Percentiles rank a stretch among this genome's conserved stretches.
phyloP scores from a whole-genome alignment of 2,797 vertebrate genomes.

The Lates japonicus region DNA sequence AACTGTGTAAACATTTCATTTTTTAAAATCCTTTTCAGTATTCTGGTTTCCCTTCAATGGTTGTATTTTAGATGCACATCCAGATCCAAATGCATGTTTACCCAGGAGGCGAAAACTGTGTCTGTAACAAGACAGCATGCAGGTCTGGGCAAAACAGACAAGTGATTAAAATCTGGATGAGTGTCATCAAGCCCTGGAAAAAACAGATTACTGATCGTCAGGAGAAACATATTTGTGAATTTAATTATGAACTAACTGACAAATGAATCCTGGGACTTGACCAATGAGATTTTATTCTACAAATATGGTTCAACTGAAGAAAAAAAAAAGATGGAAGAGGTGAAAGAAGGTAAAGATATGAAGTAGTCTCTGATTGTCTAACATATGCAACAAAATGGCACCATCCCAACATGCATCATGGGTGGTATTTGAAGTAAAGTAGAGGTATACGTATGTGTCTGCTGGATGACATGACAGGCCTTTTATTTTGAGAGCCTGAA shows the following conservation, averaged over 20 bases:
- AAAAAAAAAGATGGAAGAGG: background rate
- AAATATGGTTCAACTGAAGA: background rate
- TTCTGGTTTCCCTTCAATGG: background rate
- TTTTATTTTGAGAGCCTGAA: conserved; percentile 10
- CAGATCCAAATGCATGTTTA: conserved; percentile 10
- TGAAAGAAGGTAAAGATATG: background rate
- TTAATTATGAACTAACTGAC: background rate
- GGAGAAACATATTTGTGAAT: background rate
- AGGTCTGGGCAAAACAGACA: conserved; percentile 26
- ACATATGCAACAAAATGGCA: background rate
- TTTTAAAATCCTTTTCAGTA: background rate
- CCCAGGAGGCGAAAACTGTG: conserved; percentile 13
- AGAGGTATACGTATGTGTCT: conserved; percentile 11
- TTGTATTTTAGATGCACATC: background rate
- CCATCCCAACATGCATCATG: conserved; percentile 30
- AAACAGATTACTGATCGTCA: background rate
- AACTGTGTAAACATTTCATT: background rate
- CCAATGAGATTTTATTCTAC: background rate
- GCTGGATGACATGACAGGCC: conserved; percentile 12
- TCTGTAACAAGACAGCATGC: conserved; percentile 16
- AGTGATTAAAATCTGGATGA: conserved; percentile 14
- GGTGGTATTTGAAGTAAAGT: conserved; percentile 31
- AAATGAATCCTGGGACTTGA: background rate
- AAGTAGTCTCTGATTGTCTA: background rate
- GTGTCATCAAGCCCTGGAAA: background rate